Evolutionary conservation across 2,113 vertebrate genomes (phyloP), one percentile per base, ranked within the genome.

Genomic region (Megalops atlanticus): DNA sequence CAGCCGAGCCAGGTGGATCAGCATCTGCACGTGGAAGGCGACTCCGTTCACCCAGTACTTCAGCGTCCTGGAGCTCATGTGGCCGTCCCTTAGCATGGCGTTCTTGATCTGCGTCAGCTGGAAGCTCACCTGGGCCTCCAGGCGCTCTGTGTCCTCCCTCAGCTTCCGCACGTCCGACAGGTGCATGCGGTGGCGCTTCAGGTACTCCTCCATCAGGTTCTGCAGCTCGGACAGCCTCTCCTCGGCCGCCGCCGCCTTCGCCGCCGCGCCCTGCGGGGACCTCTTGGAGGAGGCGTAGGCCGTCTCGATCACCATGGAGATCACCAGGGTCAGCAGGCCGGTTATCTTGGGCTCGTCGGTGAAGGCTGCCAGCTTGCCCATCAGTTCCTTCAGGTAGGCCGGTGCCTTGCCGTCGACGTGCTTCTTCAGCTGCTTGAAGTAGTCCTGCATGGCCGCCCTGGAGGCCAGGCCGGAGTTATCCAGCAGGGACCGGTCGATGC

Each of bases 161-260:
- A 92, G 81, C 68, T 21, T 83, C 78, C 5, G 74, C 49, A 74
- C 85, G 64, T 92, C 83, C 0, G 31, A 86, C 82, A 91, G 79
- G 85, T 89, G 87, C 77, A 93, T 90, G 77, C 85, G 80, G 14
- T 86, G 90, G 76, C 92, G 89, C 79, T 92, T 93, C 84, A 92
- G 85, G 81, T 92, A 91, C 84, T 92, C 91, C 85, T 92, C 91
- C 86, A 91, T 90, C 76, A 91, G 64, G 76, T 91, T 88, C 84
- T 91, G 89, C 12, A 92, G 89, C 86, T 92, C 90, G 73, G 64
- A 79, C 3, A 90, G 86, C 74, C 81, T 85, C 85, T 92, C 86
- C 84, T 82, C 52, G 6, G 81, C 16, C n/a, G 69, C 77, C 40
- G 39, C 41, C 21, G 31, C 40, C 11, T 79, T 49, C 31, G 47